Evolutionary conservation across 2,113 vertebrate genomes (phyloP), one percentile per base, ranked within the genome.

Genomic region (Puma concolor): DNA sequence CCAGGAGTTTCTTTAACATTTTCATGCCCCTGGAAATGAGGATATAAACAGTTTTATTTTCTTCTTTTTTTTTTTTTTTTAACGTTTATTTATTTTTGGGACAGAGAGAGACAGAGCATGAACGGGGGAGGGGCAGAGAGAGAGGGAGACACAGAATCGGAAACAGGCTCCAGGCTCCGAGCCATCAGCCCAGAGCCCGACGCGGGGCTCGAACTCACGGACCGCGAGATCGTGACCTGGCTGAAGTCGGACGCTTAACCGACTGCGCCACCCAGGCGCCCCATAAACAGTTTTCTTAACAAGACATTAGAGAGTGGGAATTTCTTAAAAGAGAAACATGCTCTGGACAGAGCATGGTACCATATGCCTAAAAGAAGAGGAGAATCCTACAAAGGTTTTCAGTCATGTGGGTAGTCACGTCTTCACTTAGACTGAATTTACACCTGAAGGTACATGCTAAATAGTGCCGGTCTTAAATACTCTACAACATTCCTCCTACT

Each of bases 1-100:
- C 17, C 31, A 17, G 36, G n/a, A 67, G 67, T 95, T 96, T 84
- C 76, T 69, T 88, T 94, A 97, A 87, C 16, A 88, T 89, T 86
- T 95, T 85, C 23, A 57, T 72, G 21, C 13, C 25, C 4, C 38
- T 69, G 21, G 38, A 94, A 94, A 82, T 92, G 89, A 90, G 54
- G 80, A 80, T 7, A 66, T 36, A 87, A 88, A 36, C n/a, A 50
- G 41, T 57, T 96, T 94, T 92, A n/a, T n/a, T n/a, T n/a, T n/a
- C n/a, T n/a, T 36, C 36, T 36, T 36, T 36, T 36, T 2, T 36
- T 36, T 36, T 36, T 36, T 36, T 36, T 36, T 36, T 36, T 36
- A 36, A 36, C 36, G 36, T 36, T 36, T 36, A 36, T 36, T 36
- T 36, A 36, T 36, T 36, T 36, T 36, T 36, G 36, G 36, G 36